Base-by-base conservation (phyloP, 2,797 vertebrate genomes). In the Enoplosus armatus region DNA sequence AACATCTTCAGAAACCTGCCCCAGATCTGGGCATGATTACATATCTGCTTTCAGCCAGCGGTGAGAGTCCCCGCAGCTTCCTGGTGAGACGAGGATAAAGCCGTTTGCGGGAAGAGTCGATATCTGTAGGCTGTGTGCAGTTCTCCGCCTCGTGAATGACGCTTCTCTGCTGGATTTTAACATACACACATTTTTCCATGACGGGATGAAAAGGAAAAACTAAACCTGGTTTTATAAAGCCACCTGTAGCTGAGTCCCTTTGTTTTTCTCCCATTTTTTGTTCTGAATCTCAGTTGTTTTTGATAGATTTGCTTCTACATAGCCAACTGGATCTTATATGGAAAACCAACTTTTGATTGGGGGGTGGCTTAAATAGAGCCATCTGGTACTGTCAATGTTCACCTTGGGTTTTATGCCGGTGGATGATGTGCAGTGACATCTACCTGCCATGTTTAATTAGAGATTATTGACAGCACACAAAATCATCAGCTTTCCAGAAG, bases 21-120 rank as follows among this genome's bases (percentile, higher is more conserved):
- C 83, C 74, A 85, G 80, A 87, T 88, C 64, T 69, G 39, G 35
- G 22, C 29, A 8, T 72, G 86, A 88, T 88, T 79, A 79, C 78
- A 69, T 73, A 56, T 85, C 31, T 71, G 64, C 59, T 61, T 35
- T 37, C 68, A 86, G 82, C 77, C 61, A 39, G 65, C 16, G 54
- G 66, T 39, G 54, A 85, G 63, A 18, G 50, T 58, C 77, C 72
- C 72, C 0, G 10, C 71, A 56, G 80, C 70, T 67, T 69, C 61
- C 45, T 45, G 62, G 27, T 56, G 66, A 77, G 80, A 64, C 12
- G 69, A 76, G 51, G 77, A 86, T 75, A 58, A 77, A 87, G 55
- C 83, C 72, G 65, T 76, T 82, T 72, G 70, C 62, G 35, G 43
- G 27, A 62, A 29, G 66, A 68, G 79, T 69, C 75, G 72, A 61